Evolutionary conservation across 2,888 invertebrate species (phyloP).

Genomic region (Tetragnatha montana): DNA sequence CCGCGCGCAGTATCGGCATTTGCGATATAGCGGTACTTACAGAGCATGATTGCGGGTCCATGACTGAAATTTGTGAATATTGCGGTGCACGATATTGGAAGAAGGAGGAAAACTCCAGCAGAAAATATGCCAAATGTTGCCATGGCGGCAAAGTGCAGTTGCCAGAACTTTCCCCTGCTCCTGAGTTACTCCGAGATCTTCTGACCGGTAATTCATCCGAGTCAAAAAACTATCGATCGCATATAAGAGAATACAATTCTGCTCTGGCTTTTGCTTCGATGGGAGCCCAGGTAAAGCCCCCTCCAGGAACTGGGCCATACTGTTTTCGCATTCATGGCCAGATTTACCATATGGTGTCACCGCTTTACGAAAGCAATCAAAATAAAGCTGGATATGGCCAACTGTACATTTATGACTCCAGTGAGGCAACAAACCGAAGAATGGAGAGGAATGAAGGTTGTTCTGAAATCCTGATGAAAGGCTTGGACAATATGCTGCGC

Average conservation of each 20-base stretch:
- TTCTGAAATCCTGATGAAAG: constrained; percentile 34
- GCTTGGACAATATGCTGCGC: constrained; percentile 31
- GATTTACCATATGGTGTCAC: constrained; percentile 71
- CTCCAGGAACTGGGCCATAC: constrained; percentile 53
- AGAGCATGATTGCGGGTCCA: too few relatives aligned
- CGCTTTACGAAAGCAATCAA: constrained; percentile 49
- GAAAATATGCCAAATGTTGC: too few relatives aligned
- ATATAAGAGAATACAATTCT: constrained; percentile 17
- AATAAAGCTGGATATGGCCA: constrained; percentile 48
- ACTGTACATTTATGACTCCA: constrained; percentile 71
- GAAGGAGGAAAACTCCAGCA: too few relatives aligned
- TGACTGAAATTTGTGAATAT: too few relatives aligned
- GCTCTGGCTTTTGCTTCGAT: constrained; percentile 62
- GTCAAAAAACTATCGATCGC: constrained; percentile 15
- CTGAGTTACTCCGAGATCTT: background rate
- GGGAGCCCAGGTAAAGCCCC: constrained; percentile 49
- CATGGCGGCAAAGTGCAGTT: too few relatives aligned
- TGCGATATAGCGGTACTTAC: too few relatives aligned
- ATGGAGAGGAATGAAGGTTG: constrained; percentile 38
- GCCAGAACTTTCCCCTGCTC: too few relatives aligned
- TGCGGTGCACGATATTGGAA: too few relatives aligned
- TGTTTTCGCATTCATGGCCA: constrained; percentile 72
- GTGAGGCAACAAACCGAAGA: constrained; percentile 56
- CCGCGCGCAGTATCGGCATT: too few relatives aligned
- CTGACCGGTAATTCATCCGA: background rate